These are phyloP conservation scores for Metridium senile DNA, from an alignment of 92 coral and sea anemone genomes.

Conservation along the genomic window DNA sequence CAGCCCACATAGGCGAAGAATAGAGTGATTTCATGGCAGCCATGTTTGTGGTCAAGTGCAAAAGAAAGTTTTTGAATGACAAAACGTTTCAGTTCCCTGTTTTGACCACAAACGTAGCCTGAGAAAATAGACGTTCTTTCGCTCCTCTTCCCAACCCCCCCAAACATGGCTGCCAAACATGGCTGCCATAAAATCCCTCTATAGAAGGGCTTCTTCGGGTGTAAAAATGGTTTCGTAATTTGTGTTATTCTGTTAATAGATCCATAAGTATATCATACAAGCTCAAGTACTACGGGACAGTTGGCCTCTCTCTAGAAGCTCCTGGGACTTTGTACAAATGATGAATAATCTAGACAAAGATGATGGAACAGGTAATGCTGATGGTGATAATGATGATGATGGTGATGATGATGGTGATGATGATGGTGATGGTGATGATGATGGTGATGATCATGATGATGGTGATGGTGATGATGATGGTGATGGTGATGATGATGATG, in stretches of 20 bases:
- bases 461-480: slow-evolving; percentile 6
- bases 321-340: slow-evolving; percentile 93
- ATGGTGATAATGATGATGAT: neutral
- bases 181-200: too few species aligned
- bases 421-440: slow-evolving; percentile 3
- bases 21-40: too few species aligned
- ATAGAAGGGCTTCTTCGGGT: too few species aligned
- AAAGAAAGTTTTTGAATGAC: too few species aligned
- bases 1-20: too few species aligned
- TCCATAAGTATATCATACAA: slow-evolving; percentile 95
- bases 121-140: too few species aligned
- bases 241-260: slow-evolving; percentile 17
- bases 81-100: too few species aligned
- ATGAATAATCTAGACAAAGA: slow-evolving; percentile 72
- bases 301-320: slow-evolving; percentile 90
- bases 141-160: too few species aligned
- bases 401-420: neutral
- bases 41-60: too few species aligned
- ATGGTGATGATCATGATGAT: slow-evolving; percentile 4
- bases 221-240: too few species aligned
- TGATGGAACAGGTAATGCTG: slow-evolving; percentile 34
- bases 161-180: too few species aligned
- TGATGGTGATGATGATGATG: slow-evolving; percentile 3
- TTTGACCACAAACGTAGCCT: too few species aligned
- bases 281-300: slow-evolving; percentile 93